A percentile compares a stretch with the other conserved stretches of the same genome.
These are phyloP conservation scores for Agapostemon virescens DNA, from an alignment of 2,888 invertebrate genomes.

Conservation along the genomic window DNA sequence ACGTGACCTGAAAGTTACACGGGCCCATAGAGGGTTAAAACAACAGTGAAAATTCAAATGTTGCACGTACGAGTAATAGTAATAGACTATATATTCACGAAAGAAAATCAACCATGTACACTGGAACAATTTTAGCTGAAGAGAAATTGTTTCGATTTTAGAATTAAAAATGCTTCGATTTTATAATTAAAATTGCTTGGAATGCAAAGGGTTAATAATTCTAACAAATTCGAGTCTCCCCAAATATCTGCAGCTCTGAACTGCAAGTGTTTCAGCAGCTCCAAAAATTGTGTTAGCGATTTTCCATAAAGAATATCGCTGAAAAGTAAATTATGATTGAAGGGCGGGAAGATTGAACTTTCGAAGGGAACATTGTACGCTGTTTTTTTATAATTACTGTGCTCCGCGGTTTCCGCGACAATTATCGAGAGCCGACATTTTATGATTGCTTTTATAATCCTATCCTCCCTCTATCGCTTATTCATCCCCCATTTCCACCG, in stretches of 20 bases:
- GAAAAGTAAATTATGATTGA: neutral
- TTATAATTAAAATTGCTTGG: too few relatives aligned
- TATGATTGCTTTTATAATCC: conserved; percentile 2
- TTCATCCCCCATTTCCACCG: neutral
- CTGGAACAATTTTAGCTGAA: too few relatives aligned
- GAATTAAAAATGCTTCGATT: too few relatives aligned
- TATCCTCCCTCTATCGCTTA: conserved; percentile 1
- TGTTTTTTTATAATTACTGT: neutral
- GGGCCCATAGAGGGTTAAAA: too few relatives aligned
- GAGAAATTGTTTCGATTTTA: too few relatives aligned
- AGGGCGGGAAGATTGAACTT: neutral
- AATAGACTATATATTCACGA: too few relatives aligned
- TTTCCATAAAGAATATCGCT: neutral
- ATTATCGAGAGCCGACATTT: neutral
- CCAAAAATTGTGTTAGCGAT: neutral
- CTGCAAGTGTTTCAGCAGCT: neutral
- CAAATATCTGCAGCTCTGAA: neutral
- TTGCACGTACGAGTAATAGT: too few relatives aligned
- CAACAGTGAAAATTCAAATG: too few relatives aligned
- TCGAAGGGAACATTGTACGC: neutral
- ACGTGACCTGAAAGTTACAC: too few relatives aligned
- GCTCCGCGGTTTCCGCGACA: neutral
- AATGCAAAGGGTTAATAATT: too few relatives aligned
- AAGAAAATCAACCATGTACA: too few relatives aligned
- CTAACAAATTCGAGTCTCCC: too few relatives aligned